phyloP scores from a whole-genome alignment of 2,888 invertebrate species.

The Volucella zonaria region DNA sequence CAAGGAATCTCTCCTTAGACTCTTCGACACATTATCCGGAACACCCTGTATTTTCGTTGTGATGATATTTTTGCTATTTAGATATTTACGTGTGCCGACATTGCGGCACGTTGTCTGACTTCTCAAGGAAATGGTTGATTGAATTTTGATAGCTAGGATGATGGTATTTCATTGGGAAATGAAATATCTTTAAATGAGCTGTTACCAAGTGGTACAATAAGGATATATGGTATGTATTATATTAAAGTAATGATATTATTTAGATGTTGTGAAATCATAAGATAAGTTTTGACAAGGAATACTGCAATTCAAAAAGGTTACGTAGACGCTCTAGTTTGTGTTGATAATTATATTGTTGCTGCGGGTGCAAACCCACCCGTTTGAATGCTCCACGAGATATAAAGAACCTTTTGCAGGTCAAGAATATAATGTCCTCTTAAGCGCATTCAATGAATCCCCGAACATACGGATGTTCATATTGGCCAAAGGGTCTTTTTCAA shows the following conservation, averaged over 20 bases:
- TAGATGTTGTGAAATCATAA: neutral
- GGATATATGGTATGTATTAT: neutral
- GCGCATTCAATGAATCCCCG: too few relatives aligned
- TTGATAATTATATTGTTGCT: neutral
- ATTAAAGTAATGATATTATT: neutral
- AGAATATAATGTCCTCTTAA: too few relatives aligned
- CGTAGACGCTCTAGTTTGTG: neutral
- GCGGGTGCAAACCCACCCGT: too few relatives aligned
- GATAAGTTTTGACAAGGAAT: neutral
- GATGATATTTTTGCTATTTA: neutral
- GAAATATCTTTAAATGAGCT: neutral
- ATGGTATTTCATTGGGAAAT: neutral
- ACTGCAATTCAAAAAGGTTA: neutral
- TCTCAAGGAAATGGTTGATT: slow-evolving; percentile 9
- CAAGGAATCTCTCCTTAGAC: too few relatives aligned
- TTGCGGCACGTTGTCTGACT: slow-evolving; percentile 1
- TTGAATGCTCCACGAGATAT: too few relatives aligned
- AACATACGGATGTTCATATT: too few relatives aligned
- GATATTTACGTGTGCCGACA: neutral
- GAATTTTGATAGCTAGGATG: slow-evolving; percentile 28
- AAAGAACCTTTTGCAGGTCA: too few relatives aligned
- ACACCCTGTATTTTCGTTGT: slow-evolving; percentile 4
- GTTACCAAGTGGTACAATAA: neutral
- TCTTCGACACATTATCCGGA: too few relatives aligned
- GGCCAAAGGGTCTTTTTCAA: too few relatives aligned